Conservation (phyloP, 2,113 vertebrate species). For the Lophura nycthemera region DNA sequence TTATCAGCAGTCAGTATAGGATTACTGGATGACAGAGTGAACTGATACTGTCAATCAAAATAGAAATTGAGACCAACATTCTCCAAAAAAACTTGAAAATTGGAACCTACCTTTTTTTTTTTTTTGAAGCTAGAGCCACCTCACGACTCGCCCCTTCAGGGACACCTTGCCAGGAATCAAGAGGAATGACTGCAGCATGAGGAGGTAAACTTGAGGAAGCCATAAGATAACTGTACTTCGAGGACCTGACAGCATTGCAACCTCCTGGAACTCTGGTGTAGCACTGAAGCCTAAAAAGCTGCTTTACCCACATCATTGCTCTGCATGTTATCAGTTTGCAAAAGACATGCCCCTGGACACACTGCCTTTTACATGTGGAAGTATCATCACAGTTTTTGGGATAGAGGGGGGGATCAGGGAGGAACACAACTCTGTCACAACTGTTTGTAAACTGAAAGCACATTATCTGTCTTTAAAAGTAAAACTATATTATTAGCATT, state of each 20-base stretch:
- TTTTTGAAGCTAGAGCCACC: neutral
- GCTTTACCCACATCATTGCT: neutral
- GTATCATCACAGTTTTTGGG: neutral
- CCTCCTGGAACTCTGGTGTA: neutral
- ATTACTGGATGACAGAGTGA: neutral
- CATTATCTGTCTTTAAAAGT: neutral
- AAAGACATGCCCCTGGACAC: neutral
- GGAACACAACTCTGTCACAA: neutral
- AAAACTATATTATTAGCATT: neutral
- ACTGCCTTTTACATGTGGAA: neutral
- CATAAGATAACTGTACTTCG: neutral
- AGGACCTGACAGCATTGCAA: neutral
- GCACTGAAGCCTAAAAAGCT: neutral
- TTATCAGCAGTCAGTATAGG: neutral
- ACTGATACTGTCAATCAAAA: neutral
- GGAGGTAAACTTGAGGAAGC: neutral
- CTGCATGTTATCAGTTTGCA: neutral
- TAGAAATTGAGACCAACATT: neutral
- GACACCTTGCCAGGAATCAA: neutral
- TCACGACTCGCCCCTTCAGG: neutral
- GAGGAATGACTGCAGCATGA: neutral
- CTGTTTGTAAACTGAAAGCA: neutral
- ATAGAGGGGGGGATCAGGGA: fast-evolving
- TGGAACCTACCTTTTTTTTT: neutral
- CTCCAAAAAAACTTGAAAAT: neutral